Evolutionary conservation across 2,113 vertebrate species (phyloP).

Genomic region (Eolophus roseicapilla): DNA sequence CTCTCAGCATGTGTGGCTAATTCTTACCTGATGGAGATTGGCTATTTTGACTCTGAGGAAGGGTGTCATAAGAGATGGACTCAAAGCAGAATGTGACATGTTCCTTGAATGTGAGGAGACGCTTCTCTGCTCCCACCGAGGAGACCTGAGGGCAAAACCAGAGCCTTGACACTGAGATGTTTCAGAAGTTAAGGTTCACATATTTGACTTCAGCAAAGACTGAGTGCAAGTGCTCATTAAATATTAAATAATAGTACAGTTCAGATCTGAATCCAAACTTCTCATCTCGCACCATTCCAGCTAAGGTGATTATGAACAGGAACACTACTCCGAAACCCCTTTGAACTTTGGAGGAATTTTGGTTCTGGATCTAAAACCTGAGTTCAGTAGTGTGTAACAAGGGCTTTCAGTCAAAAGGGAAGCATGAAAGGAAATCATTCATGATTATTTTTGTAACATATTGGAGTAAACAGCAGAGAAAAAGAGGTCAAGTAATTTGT

Average conservation of each 20-base stretch:
- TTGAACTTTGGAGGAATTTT: slow-evolving; percentile 67
- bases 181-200: neutral
- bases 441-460: slow-evolving; percentile 37
- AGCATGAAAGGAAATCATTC: slow-evolving; percentile 23
- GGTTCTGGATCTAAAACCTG: slow-evolving; percentile 50
- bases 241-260: neutral
- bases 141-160: neutral
- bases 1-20: neutral
- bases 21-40: neutral
- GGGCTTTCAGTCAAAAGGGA: slow-evolving; percentile 34
- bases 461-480: slow-evolving; percentile 23
- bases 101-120: neutral
- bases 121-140: neutral
- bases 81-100: neutral
- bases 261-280: slow-evolving; percentile 65
- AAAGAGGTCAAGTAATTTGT: slow-evolving; percentile 18
- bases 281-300: slow-evolving; percentile 59
- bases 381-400: slow-evolving; percentile 6
- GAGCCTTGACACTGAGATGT: neutral
- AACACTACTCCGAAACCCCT: slow-evolving; percentile 6
- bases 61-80: neutral
- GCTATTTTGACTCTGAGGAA: neutral
- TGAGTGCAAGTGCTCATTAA: neutral
- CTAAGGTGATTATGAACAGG: neutral
- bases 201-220: neutral